These are phyloP conservation scores for Formica exsecta DNA, from an alignment of 1,140 invertebrate species.

Conservation along the genomic window DNA sequence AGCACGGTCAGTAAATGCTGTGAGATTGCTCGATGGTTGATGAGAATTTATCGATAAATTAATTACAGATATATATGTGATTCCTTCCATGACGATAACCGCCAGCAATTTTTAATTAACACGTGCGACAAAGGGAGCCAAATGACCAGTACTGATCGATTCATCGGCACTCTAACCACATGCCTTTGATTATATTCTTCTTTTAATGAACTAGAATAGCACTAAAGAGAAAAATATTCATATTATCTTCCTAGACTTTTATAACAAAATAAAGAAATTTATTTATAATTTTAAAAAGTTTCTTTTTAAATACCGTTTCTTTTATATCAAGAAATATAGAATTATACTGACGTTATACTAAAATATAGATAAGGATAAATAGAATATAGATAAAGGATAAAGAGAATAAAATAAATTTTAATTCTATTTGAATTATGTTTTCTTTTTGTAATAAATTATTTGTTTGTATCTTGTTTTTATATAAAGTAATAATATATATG, in stretches of 20 bases:
- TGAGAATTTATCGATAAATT: constrained; percentile 76
- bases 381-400: background rate
- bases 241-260: background rate
- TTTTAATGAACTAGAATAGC: constrained; percentile 66
- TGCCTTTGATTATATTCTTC: constrained; percentile 65
- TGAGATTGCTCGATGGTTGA: constrained; percentile 63
- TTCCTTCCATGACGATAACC: constrained; percentile 76
- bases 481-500: too few species aligned
- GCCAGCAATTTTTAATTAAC: constrained; percentile 82
- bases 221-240: constrained; percentile 60
- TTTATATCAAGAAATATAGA: too few species aligned
- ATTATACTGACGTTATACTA: too few species aligned
- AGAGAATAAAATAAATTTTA: background rate
- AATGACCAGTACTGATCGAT: constrained; percentile 75
- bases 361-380: background rate
- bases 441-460: too few species aligned
- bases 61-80: constrained; percentile 76
- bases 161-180: constrained; percentile 65
- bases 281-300: background rate
- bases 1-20: constrained; percentile 33
- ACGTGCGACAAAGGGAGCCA: constrained; percentile 73
- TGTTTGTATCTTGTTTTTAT: too few species aligned
- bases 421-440: background rate
- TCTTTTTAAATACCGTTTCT: background rate
- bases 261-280: background rate